Evolutionary conservation across 2,113 vertebrate genomes (phyloP), one percentile per base, ranked within the genome.

Genomic region (Oreocharis arfaki): DNA sequence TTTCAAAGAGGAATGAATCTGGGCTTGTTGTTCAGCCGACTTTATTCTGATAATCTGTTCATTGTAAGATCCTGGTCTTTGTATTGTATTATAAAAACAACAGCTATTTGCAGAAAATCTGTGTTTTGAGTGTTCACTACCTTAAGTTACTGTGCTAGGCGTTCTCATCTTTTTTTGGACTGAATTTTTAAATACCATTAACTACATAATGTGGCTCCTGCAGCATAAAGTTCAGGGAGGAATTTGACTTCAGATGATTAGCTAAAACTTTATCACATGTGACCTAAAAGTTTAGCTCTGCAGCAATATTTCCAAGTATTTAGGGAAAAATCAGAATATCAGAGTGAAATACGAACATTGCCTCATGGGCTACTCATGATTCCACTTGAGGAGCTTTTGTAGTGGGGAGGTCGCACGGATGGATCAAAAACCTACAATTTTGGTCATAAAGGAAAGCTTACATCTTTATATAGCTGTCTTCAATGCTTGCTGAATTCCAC

Each of bases 201-300:
- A 70, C 39, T 57, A 67, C 55, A 84, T 74, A 76, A n/a, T 84
- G 56, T 69, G 50, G 44, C 46, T 91, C 37, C 53, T 95, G 80
- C 60, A 55, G 78, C 73, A 95, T 93, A 44, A 90, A 85, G 74
- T 74, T 90, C 70, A 93, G 63, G 65, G 68, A 85, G 20, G 27
- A 92, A 56, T 87, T 89, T 93, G 86, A 97, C 83, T 74, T 89
- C 73, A 96, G 76, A 87, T 74, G 77, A 97, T 95, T 87, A 94
- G 95, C 67, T 89, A 79, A 68, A 83, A 95, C 82, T 85, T 94
- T 95, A 93, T 92, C 89, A 77, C 37, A 64, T 65, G 24, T 69
- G 42, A 87, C 81, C 49, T 89, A 84, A 78, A 69, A 65, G 27
- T 85, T 96, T 93, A 92, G 87, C 75, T 95, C 59, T 61, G 32